These are phyloP conservation scores for Trichonephila inaurata DNA, from an alignment of 1,140 invertebrate genomes.

Conservation along the genomic window DNA sequence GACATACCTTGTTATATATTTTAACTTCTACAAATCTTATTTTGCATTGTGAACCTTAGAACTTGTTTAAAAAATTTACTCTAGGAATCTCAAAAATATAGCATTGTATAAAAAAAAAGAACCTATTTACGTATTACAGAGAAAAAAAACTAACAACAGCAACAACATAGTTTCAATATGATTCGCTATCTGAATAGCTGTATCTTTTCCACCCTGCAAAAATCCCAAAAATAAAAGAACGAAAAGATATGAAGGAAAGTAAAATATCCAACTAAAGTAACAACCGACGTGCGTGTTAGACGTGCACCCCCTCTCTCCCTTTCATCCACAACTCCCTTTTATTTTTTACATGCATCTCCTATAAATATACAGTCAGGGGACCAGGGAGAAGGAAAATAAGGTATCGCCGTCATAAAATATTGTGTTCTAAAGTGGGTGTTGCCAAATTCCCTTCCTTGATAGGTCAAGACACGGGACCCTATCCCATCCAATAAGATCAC, in stretches of 20 bases:
- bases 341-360: constrained; percentile 27
- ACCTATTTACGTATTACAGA: background rate
- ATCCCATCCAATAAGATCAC: constrained; percentile 67
- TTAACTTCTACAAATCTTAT: no score
- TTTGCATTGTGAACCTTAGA: no score
- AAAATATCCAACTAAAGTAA: background rate
- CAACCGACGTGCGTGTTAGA: background rate
- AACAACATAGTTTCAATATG: background rate
- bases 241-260: background rate
- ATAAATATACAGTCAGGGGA: background rate
- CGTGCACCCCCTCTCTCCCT: background rate
- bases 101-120: background rate
- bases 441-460: constrained; percentile 64
- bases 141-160: background rate
- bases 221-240: background rate
- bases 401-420: constrained; percentile 39
- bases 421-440: constrained; percentile 62
- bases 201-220: background rate
- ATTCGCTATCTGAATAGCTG: background rate
- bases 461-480: constrained; percentile 70
- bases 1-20: no score
- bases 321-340: background rate
- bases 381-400: background rate
- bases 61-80: no score
- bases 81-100: background rate